Evolutionary conservation across 2,113 vertebrate genomes (phyloP).

Genomic region (Charadrius vociferus): DNA sequence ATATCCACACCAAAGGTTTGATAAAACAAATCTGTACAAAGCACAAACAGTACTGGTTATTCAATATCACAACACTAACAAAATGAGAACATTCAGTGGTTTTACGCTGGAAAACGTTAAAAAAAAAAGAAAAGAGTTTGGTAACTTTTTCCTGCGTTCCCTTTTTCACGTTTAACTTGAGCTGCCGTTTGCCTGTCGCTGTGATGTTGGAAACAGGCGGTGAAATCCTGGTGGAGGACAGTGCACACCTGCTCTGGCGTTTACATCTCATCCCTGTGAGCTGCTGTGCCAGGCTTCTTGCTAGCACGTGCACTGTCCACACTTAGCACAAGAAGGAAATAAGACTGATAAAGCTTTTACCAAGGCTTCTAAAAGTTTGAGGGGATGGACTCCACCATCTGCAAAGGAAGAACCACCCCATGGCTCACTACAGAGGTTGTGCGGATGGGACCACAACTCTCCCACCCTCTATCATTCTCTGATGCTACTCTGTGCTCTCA

Average conservation of each 20-base stretch:
- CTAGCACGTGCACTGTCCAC: not conserved
- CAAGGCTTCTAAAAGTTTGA: not conserved
- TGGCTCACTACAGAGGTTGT: not conserved
- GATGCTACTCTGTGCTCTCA: not conserved
- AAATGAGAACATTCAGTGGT: not conserved
- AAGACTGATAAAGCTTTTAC: not conserved
- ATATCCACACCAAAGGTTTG: not conserved
- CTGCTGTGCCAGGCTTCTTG: not conserved
- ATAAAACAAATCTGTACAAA: not conserved
- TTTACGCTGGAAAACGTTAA: not conserved
- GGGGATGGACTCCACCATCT: not conserved
- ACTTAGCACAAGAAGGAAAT: not conserved
- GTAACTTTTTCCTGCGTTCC: not conserved
- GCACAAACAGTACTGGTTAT: not conserved
- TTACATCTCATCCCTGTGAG: not conserved
- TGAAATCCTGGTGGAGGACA: not conserved
- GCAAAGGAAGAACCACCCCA: not conserved
- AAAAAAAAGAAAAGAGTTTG: not conserved
- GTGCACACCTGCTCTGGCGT: not conserved
- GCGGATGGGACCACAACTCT: not conserved
- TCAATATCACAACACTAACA: not conserved
- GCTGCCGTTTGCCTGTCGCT: not conserved
- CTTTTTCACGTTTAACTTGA: not conserved
- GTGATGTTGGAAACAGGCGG: not conserved
- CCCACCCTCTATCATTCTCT: not conserved